These are phyloP conservation scores for Pristiophorus japonicus DNA, from an alignment of 2,113 vertebrate genomes.

Conservation along the genomic window DNA sequence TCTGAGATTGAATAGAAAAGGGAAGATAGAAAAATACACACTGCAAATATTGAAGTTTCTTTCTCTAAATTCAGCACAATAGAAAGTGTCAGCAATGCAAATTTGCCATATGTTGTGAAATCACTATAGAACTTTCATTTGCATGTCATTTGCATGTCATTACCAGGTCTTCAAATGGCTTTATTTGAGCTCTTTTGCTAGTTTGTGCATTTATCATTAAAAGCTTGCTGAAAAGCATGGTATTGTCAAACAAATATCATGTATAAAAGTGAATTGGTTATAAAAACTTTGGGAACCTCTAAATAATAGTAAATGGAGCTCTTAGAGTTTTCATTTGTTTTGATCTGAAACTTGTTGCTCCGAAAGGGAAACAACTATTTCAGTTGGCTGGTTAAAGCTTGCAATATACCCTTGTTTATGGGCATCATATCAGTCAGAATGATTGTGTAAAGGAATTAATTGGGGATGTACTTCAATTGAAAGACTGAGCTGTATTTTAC, in stretches of 20 bases:
- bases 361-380: background rate
- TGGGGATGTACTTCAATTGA: background rate
- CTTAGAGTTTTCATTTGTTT: background rate
- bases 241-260: background rate
- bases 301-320: background rate
- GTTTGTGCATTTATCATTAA: background rate
- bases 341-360: background rate
- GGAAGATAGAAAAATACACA: background rate
- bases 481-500: background rate
- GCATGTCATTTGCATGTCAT: background rate
- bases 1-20: background rate
- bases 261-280: background rate
- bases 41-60: background rate
- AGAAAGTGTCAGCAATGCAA: background rate
- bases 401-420: background rate
- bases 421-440: background rate
- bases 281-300: background rate
- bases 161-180: background rate
- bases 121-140: background rate
- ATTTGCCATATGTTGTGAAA: background rate
- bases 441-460: background rate
- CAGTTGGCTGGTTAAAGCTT: background rate
- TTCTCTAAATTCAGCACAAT: background rate
- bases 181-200: background rate
- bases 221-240: background rate